Evolutionary conservation across 2,113 vertebrate species (phyloP).

Genomic region (Paramormyrops kingsleyae): DNA sequence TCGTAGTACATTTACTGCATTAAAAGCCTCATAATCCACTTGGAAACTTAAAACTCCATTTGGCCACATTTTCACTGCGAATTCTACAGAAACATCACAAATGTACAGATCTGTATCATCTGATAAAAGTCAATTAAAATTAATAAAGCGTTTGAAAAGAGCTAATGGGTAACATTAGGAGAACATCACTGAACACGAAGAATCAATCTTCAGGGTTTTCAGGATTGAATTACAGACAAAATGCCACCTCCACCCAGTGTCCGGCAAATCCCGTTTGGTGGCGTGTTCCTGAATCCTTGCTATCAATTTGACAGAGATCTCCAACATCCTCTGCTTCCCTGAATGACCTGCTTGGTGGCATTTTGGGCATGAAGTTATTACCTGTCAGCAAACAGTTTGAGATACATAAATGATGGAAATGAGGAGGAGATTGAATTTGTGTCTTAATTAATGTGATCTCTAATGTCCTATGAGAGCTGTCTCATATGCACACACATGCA

Average conservation of each 20-base stretch:
- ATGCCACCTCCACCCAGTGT: neutral
- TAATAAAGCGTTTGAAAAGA: neutral
- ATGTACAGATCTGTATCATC: neutral
- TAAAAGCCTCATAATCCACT: neutral
- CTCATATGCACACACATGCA: neutral
- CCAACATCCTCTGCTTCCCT: neutral
- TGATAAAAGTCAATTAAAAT: neutral
- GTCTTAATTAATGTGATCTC: neutral
- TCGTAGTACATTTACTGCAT: no score
- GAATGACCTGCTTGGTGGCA: neutral
- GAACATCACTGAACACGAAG: neutral
- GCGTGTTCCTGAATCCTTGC: neutral
- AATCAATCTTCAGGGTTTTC: neutral
- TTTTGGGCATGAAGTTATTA: neutral
- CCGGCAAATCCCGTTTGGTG: neutral
- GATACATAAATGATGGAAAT: neutral
- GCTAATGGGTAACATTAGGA: neutral
- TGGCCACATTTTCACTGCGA: neutral
- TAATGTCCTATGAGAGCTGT: neutral
- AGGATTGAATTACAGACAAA: no score
- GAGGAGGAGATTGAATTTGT: neutral
- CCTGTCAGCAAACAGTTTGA: neutral
- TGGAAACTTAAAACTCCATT: neutral
- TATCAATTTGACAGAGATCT: neutral
- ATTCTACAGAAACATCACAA: neutral